Evolutionary conservation across 2,113 vertebrate genomes (phyloP).

Genomic region (Bufo gargarizans): DNA sequence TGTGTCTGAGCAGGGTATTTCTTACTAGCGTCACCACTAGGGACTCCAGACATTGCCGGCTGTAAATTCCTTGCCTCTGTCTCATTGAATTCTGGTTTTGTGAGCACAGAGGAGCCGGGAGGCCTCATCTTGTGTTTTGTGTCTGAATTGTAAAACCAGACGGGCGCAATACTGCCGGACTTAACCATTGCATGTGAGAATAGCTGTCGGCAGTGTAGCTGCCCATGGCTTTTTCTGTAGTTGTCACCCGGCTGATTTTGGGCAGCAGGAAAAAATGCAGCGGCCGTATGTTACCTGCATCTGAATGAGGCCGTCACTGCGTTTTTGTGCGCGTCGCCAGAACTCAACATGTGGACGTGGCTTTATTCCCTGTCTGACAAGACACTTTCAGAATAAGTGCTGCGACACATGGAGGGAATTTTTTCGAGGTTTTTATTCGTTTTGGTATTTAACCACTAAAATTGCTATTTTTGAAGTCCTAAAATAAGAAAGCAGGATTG

Average conservation of each 20-base stretch:
- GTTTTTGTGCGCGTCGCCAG: background rate
- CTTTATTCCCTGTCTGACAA: background rate
- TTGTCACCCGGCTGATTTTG: no score
- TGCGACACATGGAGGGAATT: no score
- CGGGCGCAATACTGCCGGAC: background rate
- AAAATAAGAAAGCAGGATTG: no score
- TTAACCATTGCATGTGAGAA: background rate
- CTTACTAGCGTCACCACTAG: background rate
- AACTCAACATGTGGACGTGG: background rate
- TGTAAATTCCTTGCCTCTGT: constrained; percentile 20
- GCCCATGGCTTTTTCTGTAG: no score
- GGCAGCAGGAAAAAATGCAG: no score
- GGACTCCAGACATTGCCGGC: constrained; percentile 9
- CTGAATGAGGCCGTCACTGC: no score
- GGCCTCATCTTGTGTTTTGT: background rate
- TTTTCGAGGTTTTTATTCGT: no score
- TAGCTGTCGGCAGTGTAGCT: no score
- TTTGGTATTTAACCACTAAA: background rate
- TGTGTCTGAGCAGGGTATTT: background rate
- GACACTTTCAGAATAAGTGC: background rate
- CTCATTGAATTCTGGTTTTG: background rate
- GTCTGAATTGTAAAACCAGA: constrained; percentile 12
- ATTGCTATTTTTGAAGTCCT: background rate
- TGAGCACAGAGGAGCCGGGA: background rate
- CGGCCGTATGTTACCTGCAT: no score